Conservation (phyloP, 2,113 vertebrate species). For the Copsychus sechellarum region DNA sequence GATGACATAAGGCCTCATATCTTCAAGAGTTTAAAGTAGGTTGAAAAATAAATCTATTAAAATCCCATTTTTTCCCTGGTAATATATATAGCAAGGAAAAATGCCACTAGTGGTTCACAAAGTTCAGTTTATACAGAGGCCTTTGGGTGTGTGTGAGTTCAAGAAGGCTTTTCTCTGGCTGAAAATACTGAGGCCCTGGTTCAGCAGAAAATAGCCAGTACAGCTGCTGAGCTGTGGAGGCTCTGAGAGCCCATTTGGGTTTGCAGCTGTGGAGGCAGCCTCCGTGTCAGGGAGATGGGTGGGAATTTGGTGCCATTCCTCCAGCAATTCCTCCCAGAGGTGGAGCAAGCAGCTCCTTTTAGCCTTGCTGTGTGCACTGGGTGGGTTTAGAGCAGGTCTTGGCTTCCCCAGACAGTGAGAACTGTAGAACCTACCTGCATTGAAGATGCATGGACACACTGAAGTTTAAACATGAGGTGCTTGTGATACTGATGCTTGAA, state of each 20-base stretch:
- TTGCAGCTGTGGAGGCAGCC: slow-evolving; percentile 42
- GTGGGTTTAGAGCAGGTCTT: background rate
- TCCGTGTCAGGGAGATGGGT: accelerated
- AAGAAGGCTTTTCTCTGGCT: background rate
- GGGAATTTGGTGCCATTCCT: slow-evolving; percentile 27
- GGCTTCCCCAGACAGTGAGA: background rate
- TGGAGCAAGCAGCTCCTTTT: background rate
- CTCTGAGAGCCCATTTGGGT: background rate
- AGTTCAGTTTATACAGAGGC: background rate
- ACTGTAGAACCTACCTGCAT: background rate
- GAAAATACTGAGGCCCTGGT: background rate
- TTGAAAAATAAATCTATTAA: background rate
- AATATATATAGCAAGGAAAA: background rate
- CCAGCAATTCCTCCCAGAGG: slow-evolving; percentile 15
- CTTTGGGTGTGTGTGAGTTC: background rate
- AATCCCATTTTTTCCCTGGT: background rate
- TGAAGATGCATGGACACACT: background rate
- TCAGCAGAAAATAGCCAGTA: slow-evolving; percentile 44
- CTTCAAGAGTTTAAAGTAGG: background rate
- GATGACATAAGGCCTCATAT: background rate
- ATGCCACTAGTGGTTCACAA: background rate
- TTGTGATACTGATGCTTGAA: background rate
- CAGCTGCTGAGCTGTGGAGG: slow-evolving; percentile 13
- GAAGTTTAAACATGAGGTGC: background rate
- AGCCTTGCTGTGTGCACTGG: background rate